Base-by-base conservation (phyloP, 2,797 vertebrate genomes). In the Knipowitschia caucasica region DNA sequence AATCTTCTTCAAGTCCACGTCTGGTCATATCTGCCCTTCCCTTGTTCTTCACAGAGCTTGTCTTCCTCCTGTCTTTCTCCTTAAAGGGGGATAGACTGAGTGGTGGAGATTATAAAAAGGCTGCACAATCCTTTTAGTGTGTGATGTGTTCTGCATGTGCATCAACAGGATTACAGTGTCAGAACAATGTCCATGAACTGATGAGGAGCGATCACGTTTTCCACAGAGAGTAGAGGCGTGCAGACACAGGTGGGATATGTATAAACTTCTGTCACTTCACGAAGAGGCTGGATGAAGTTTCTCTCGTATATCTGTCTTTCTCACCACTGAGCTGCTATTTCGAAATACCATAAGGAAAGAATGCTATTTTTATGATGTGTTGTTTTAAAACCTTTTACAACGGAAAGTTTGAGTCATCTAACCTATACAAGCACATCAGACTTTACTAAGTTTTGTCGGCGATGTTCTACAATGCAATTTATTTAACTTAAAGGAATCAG, bases 111-210 rank as follows among this genome's bases (percentile, higher is more conserved):
- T 80, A 83, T 83, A 78, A 71, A 43, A 59, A 80, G 67, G 75
- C 77, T 81, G 68, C 59, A 65, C 77, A 83, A 87, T 80, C 78
- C 72, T 79, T 84, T 85, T 75, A 78, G 77, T 69, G 39, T 75
- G 67, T 72, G 76, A 80, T 83, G 62, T 65, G 56, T 82, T 78
- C 73, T 63, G 64, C 76, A 74, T 58, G 66, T 75, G 80, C 76
- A 81, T 82, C 80, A 83, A 81, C 71, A 52, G 77, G 84, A 85
- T 86, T 88, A 86, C 56, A 52, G 67, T 78, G 73, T 77, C 73
- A 81, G 67, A 65, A 69, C 65, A 65, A 71, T 70, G 74, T 77
- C 64, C 53, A 44, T 64, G 63, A 80, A 75, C 60, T 36, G 62
- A 64, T 77, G 69, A 78, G 71, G 64, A 50, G 18, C 53, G 40